phyloP scores from a whole-genome alignment of 2,113 vertebrate genomes.

The Brachypteracias leptosomus region DNA sequence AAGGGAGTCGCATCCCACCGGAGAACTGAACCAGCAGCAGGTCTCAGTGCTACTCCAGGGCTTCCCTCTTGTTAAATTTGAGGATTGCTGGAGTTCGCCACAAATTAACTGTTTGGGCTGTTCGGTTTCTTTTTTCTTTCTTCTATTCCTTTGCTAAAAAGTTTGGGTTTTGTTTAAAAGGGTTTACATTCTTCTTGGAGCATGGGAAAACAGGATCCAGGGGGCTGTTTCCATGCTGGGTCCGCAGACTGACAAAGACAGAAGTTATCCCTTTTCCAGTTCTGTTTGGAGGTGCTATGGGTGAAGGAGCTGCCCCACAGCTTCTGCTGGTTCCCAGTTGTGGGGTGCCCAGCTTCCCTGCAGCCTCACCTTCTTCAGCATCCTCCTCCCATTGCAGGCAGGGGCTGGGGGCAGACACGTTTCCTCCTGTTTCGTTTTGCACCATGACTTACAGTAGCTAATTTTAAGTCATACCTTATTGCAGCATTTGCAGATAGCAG shows the following conservation, averaged over 20 bases:
- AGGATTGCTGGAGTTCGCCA: not conserved
- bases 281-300: not conserved
- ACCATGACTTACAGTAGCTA: not conserved
- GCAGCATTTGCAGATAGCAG: not conserved
- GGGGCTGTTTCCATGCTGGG: not conserved
- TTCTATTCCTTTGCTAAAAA: not conserved
- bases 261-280: constrained; percentile 12
- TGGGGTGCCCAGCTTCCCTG: not conserved
- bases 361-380: not conserved
- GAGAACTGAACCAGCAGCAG: not conserved
- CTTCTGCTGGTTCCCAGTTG: fast-evolving
- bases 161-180: not conserved
- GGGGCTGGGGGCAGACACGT: fast-evolving
- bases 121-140: not conserved
- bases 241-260: not conserved
- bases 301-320: not conserved
- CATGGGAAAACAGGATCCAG: not conserved
- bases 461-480: not conserved
- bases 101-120: not conserved
- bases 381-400: not conserved
- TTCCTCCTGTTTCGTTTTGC: not conserved
- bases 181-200: constrained; percentile 45
- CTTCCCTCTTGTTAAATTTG: not conserved
- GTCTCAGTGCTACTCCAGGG: not conserved
- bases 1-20: fast-evolving